Evolutionary conservation across 2,797 vertebrate genomes (phyloP), one percentile per base, ranked within the genome.

Genomic region (Phrynocephalus vlangalii): DNA sequence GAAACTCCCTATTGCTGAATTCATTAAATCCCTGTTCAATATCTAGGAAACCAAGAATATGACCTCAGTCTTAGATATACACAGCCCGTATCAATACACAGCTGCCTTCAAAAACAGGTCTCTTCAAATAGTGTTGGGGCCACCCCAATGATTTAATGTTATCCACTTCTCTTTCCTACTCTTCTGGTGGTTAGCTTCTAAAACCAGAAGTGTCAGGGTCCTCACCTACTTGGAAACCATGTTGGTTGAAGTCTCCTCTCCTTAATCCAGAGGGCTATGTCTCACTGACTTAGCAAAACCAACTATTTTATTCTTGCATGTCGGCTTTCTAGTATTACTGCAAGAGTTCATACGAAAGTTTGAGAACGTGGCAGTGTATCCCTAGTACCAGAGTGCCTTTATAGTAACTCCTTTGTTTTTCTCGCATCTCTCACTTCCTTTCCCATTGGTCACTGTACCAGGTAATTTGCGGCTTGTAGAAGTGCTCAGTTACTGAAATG

Each of bases 51-150:
- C 18, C 63, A 24, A 71, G 71, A 83, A 48, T 15, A 22, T 77
- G 81, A 86, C 50, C 73, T 87, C 86, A 84, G 81, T 28, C 48
- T 20, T 1, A 1, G 38, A 88, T 67, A 15, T n/a, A 48, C 11
- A 15, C 3, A 33, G 86, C 52, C 79, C 82, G 1, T 0, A 13
- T 70, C 70, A 83, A 80, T 18, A 75, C 3, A n/a, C 63, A 90
- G 88, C 75, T 38, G 30, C 79, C 78, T 83, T 87, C 52, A 26
- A 70, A 93, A 90, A 48, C 8, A 83, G 6, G 33, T 70, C n/a
- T n/a, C 82, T 91, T 66, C 86, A 95, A 95, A 90, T 76, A 90
- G 85, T 77, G 15, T 26, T 2, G 4, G 5, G 75, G 67, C 68
- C 83, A 66, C 79, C 91, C 70, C 26, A 15, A 90, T 79, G 3